Evolutionary conservation across 2,888 invertebrate species (phyloP), one percentile per base, ranked within the genome.

Genomic region (Pherbina coryleti): DNA sequence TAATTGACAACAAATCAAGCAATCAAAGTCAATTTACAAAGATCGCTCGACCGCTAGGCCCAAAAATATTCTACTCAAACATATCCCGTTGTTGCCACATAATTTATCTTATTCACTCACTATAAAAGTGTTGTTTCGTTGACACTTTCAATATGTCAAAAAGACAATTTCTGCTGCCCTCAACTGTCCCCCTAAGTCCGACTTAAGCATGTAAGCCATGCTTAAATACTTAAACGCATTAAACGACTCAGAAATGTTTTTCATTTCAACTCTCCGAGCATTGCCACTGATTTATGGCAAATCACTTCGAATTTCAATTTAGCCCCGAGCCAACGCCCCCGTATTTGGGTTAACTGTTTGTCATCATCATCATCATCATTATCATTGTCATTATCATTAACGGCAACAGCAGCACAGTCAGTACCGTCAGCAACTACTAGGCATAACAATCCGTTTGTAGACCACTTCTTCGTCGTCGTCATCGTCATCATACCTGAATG

Each of bases 291-390:
- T 72, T 72, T 57, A 44, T 72, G 44, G 9, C n/a, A 60, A 37
- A 37, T 44, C 34, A 60, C 44, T 72, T 72, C n/a, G 31, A 72
- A 60, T 72, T 44, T 57, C 57, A 25, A 22, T 14, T 37, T 37
- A 37, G 72, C 72, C 60, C 17, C 57, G 11, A 72, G 72, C 14
- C 60, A 72, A 72, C 72, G 72, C 72, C 72, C 60, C 60, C 72
- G n/a, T 72, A 66, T 72, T 72, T 44, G 17, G 72, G 72, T 57
- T 60, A 60, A 72, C 72, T 72, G 75, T 78, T 60, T 78, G 49
- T 71, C 66, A 57, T 67, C 49, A 71, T 55, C 69, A 66, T 75
- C 78, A 64, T 60, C 60, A 49, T 57, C 64, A 66, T 74, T 69
- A 60, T 72, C 72, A 60, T 53, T 53, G 37, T 49, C 37, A 64